A percentile compares a stretch with the other conserved stretches of the same genome.
phyloP scores from a whole-genome alignment of 2,888 invertebrate species.

The Apantesis nais region DNA sequence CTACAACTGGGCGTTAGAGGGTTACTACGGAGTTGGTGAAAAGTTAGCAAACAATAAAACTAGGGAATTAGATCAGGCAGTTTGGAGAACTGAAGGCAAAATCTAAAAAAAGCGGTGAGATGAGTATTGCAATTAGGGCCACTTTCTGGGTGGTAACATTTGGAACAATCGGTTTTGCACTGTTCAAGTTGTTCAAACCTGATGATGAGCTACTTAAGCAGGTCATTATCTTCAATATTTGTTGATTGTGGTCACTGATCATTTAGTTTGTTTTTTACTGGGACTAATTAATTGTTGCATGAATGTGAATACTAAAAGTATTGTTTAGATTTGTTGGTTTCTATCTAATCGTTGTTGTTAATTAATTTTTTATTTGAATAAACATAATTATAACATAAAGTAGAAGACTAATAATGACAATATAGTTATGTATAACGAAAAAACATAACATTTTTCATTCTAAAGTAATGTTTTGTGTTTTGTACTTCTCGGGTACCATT shows the following conservation, averaged over 20 bases:
- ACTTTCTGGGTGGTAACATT: constrained; percentile 86
- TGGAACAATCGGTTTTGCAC: constrained; percentile 86
- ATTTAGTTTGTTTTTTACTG: constrained; percentile 30
- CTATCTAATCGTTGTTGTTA: background rate
- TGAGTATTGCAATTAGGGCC: constrained; percentile 80
- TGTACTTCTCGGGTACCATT: background rate
- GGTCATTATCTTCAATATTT: constrained; percentile 70
- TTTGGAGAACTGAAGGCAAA: constrained; percentile 85
- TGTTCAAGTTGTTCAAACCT: constrained; percentile 85
- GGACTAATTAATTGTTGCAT: constrained; percentile 17
- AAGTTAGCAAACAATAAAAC: constrained; percentile 80
- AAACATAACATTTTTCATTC: background rate
- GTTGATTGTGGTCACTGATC: constrained; percentile 56
- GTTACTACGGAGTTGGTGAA: constrained; percentile 90
- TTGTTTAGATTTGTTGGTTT: constrained; percentile 5
- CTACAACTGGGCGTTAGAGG: constrained; percentile 87
- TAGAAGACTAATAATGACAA: background rate
- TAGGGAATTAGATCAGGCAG: constrained; percentile 83
- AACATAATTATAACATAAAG: background rate
- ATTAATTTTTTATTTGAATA: background rate
- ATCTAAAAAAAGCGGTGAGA: constrained; percentile 74
- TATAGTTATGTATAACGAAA: background rate
- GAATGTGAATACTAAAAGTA: constrained; percentile 11
- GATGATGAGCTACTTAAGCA: constrained; percentile 83
- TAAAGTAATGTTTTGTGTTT: background rate